These are phyloP conservation scores for Pipistrellus nathusii DNA, from an alignment of 2,797 vertebrate species.

Conservation along the genomic window DNA sequence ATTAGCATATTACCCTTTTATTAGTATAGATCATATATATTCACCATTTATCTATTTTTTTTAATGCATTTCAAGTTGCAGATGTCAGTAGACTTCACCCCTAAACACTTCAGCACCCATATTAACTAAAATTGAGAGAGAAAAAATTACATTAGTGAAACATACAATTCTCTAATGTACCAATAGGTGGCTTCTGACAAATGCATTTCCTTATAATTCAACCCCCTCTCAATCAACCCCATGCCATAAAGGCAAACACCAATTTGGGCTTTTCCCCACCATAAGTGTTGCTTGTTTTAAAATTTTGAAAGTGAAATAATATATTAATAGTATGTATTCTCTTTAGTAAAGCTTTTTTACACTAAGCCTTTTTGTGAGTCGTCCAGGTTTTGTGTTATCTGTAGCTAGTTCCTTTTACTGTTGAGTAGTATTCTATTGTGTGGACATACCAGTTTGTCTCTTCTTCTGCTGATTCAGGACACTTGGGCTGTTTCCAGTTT, in stretches of 20 bases:
- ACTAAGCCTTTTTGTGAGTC: not conserved
- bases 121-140: not conserved
- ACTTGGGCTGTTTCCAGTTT: slow-evolving; percentile 39
- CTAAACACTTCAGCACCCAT: not conserved
- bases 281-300: not conserved
- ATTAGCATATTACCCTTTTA: too few relatives aligned
- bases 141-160: slow-evolving; percentile 57
- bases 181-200: not conserved
- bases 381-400: not conserved
- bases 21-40: not conserved
- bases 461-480: slow-evolving; percentile 8
- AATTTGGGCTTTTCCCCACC: not conserved
- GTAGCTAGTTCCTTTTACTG: not conserved
- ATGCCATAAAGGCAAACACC: not conserved
- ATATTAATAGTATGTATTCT: not conserved
- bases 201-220: not conserved
- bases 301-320: slow-evolving; percentile 40
- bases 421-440: not conserved
- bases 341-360: not conserved
- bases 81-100: not conserved
- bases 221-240: not conserved
- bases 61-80: slow-evolving; percentile 43
- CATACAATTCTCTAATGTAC: not conserved
- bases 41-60: slow-evolving; percentile 6
- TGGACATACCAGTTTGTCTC: slow-evolving; percentile 3